Base-by-base conservation (phyloP, 1,140 invertebrate genomes). In the Eumeta japonica region DNA sequence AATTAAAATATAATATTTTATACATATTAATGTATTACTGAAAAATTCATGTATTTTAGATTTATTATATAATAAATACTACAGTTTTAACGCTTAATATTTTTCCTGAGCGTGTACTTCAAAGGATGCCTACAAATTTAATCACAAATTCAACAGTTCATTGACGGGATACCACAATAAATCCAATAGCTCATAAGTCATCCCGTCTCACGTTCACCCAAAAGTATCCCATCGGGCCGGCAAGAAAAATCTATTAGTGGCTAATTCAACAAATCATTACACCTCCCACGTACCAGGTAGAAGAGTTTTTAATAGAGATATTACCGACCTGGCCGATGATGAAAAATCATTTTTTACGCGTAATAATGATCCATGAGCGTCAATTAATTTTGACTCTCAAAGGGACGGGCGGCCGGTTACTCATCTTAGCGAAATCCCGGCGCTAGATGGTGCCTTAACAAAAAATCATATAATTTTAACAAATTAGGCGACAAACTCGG, bases 401-500 rank as follows among this genome's bases (percentile, higher is more conserved):
- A 47, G 49, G 48, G 50, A 47, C 37, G 38, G 28, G 53, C 51
- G 62, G 61, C 56, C 46, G 52, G 58, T 58, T 57, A 61, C 55
- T 63, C 60, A 64, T 61, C 61, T 66, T 55, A 49, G 48, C 50
- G 55, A 60, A 24, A 7, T 24, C n/a, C n/a, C 5, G 48, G 38
- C 48, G 24, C 46, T 45, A 32, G 43, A 28, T n/a, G n/a, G n/a
- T 24, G 20, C n/a, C n/a, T 7, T 24, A 24, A 36, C 30, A 45
- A 37, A 40, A 50, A 24, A 24, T 24, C 5, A 7, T 24, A 45
- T 49, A 53, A 62, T 61, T 62, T 63, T 60, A 58, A 67, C 58
- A 58, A 61, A 62, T 67, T 61, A 62, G 51, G 63, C 63, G 61
- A 67, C 61, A 67, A 67, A 64, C 40, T 51, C 52, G 42, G 24